Conservation (phyloP, 1,140 invertebrate species). For the Bombyx mori region DNA sequence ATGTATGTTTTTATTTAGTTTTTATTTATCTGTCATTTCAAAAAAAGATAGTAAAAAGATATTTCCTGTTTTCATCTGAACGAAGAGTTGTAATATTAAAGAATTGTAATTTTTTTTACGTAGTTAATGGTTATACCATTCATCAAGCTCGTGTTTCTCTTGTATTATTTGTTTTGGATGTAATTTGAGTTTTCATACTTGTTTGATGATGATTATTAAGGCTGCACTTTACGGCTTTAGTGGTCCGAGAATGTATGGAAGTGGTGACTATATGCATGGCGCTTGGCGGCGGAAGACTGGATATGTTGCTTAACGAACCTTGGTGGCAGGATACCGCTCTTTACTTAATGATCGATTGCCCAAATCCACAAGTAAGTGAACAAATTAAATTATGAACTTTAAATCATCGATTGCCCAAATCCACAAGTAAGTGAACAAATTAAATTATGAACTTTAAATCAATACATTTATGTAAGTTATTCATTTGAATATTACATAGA, state of each 20-base stretch:
- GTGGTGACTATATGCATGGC: constrained; percentile 91
- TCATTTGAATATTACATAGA: background rate
- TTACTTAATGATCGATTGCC: constrained; percentile 88
- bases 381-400: background rate
- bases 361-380: constrained; percentile 70
- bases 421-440: constrained; percentile 58
- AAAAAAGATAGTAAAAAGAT: too few species aligned
- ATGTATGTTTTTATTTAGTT: too few species aligned
- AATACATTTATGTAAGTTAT: background rate
- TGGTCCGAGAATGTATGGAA: constrained; percentile 94
- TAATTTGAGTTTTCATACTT: too few species aligned
- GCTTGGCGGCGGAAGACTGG: constrained; percentile 85
- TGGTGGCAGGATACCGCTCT: constrained; percentile 90
- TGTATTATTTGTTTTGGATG: too few species aligned
- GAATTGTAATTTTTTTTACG: too few species aligned
- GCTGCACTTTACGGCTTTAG: constrained; percentile 30
- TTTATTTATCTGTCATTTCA: too few species aligned
- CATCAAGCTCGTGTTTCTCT: too few species aligned
- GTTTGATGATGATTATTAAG: too few species aligned
- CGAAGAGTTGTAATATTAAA: too few species aligned
- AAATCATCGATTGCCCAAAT: constrained; percentile 83
- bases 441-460: background rate
- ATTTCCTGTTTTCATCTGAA: too few species aligned
- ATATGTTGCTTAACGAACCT: constrained; percentile 79
- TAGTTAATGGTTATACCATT: too few species aligned